Conservation (phyloP, 2,113 vertebrate genomes). For the Marmota flaviventris region DNA sequence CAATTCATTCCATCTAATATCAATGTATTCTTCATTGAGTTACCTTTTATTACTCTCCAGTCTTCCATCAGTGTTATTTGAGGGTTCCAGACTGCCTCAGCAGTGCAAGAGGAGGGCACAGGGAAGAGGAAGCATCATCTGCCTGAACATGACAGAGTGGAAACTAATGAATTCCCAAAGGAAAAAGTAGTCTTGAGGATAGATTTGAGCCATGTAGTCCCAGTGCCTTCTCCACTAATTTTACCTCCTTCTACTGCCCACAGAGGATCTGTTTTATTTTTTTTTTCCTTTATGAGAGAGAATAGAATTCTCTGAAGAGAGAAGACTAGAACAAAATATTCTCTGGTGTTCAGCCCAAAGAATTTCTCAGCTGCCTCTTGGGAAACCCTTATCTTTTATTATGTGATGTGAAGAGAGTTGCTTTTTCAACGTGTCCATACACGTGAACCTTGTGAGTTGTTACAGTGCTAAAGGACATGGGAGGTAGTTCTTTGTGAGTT, state of each 20-base stretch:
- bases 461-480: slow-evolving; percentile 16
- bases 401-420: background rate
- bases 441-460: slow-evolving; percentile 5
- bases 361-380: background rate
- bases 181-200: background rate
- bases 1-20: background rate
- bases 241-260: background rate
- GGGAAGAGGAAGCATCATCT: background rate
- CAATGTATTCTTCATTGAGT: background rate
- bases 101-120: background rate
- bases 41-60: background rate
- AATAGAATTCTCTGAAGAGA: slow-evolving; percentile 35
- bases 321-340: background rate
- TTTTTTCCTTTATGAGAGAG: background rate
- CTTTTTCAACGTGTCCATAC: background rate
- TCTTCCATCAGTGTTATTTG: background rate
- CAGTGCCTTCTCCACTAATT: background rate
- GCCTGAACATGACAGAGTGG: background rate
- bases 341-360: background rate
- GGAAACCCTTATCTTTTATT: slow-evolving; percentile 45
- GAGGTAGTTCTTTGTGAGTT: background rate
- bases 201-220: background rate
- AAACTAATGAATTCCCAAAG: background rate
- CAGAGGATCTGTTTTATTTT: background rate
- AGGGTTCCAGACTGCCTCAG: background rate